Evolutionary conservation across 2,888 invertebrate species (phyloP), one percentile per base, ranked within the genome.

Genomic region (Hemaris fuciformis): DNA sequence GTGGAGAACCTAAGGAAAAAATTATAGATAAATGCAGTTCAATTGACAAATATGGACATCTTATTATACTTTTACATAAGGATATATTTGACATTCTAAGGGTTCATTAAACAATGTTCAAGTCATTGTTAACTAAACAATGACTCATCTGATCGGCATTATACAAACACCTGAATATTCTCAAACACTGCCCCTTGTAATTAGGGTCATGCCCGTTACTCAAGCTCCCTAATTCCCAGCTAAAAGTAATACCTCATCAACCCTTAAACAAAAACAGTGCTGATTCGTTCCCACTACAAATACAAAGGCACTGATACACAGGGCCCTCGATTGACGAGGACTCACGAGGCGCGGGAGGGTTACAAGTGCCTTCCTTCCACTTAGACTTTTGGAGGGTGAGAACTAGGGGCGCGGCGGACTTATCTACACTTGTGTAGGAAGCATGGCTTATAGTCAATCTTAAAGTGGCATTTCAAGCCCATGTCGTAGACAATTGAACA

Each of bases 321-420:
- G 63, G 65, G 63, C 72, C 65, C 69, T 77, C 58, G 34, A 66
- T 64, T 59, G 71, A 69, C 66, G 69, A 76, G 75, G 70, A 48
- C 62, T 38, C 69, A 67, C 69, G 70, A 62, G 61, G 70, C 69
- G 64, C 64, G 56, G 42, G 67, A 77, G 74, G 76, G 78, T 62
- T 65, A 23, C 27, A 60, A 81, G 80, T 38, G 69, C 76, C 66
- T 77, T 80, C 65, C 64, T 66, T 68, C 79, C 75, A 79, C 83
- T 83, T 80, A 80, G 72, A 74, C 74, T 68, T 67, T 69, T 66
- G 64, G 66, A 67, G 74, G 71, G 73, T 41, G 31, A 59, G 42
- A 61, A 34, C 43, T 61, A 61, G 34, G 57, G 46, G 22, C n/a
- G n/a, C n/a, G n/a, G n/a, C 20, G 43, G 27, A 38, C 34, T 43